phyloP scores from a whole-genome alignment of 1,140 invertebrate genomes.

The Nautilus pompilius region DNA sequence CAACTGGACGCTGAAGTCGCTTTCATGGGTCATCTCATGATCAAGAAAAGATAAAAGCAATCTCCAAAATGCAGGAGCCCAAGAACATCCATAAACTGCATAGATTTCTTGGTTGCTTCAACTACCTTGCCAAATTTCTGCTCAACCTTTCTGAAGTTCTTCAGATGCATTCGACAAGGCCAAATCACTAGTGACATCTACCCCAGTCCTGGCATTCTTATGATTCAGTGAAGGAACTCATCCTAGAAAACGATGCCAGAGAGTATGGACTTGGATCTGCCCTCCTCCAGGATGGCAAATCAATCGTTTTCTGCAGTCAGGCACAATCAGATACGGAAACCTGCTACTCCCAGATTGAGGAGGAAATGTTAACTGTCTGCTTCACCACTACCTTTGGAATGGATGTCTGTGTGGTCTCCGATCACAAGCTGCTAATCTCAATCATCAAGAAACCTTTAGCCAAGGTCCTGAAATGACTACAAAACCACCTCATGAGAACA shows the following conservation, averaged over 20 bases:
- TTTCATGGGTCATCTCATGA: too few species aligned
- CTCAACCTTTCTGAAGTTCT: constrained; percentile 8
- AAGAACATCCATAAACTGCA: constrained; percentile 13
- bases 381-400: constrained; percentile 17
- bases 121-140: constrained; percentile 53
- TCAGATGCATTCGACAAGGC: not conserved
- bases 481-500: constrained; percentile 16
- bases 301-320: constrained; percentile 48
- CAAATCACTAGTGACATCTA: not conserved
- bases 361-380: constrained; percentile 50
- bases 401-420: constrained; percentile 7
- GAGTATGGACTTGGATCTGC: constrained; percentile 47
- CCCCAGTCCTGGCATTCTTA: not conserved
- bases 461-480: constrained; percentile 12
- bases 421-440: constrained; percentile 17
- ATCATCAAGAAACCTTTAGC: constrained; percentile 18
- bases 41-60: not conserved
- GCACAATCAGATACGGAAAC: constrained; percentile 42
- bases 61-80: not conserved
- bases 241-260: constrained; percentile 45
- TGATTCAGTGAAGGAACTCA: constrained; percentile 1
- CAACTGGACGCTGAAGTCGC: too few species aligned
- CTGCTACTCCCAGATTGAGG: constrained; percentile 57
- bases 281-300: constrained; percentile 50
- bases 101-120: constrained; percentile 18